Percentiles rank a stretch among this genome's conserved stretches.
Conservation (phyloP, 2,888 invertebrate species). For the Macroteleia sp. region DNA sequence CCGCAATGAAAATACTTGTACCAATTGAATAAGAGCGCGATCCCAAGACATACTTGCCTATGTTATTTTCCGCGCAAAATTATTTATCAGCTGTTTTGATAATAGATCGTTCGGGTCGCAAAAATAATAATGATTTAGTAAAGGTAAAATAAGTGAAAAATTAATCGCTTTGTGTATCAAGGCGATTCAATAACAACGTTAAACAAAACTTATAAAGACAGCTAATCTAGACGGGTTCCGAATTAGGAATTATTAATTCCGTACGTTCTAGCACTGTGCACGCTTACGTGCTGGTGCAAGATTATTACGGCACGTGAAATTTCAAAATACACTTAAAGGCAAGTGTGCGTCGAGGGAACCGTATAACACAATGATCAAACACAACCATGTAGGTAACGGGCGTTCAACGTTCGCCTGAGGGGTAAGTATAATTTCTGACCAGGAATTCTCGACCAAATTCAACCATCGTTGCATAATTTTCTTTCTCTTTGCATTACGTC, state of each 20-base stretch:
- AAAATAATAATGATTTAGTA: conserved; percentile 1
- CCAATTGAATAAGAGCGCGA: conserved; percentile 47
- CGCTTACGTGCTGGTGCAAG: conserved; percentile 55
- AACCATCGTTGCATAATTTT: conserved; percentile 60
- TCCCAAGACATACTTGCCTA: conserved; percentile 15
- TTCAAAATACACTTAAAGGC: conserved; percentile 80
- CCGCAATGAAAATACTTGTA: conserved; percentile 63
- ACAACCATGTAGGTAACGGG: conserved; percentile 65
- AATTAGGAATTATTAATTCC: conserved; percentile 59
- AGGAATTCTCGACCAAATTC: conserved; percentile 64
- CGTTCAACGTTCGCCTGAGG: conserved; percentile 59
- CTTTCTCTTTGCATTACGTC: conserved; percentile 58
- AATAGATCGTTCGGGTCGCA: conserved; percentile 3
- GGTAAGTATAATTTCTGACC: conserved; percentile 66
- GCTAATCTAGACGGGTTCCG: conserved; percentile 39
- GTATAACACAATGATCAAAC: conserved; percentile 80
- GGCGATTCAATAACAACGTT: conserved; percentile 19
- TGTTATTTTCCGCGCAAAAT: conserved; percentile 28
- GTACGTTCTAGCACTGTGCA: conserved; percentile 27
- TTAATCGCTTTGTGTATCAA: conserved; percentile 3
- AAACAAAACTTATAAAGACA: conserved; percentile 31
- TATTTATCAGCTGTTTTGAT: conserved; percentile 40
- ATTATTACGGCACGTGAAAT: conserved; percentile 78
- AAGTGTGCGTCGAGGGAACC: conserved; percentile 77
- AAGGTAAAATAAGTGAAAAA: not conserved